phyloP scores from a whole-genome alignment of 2,797 vertebrate species.

The Phylloscopus collybita region DNA sequence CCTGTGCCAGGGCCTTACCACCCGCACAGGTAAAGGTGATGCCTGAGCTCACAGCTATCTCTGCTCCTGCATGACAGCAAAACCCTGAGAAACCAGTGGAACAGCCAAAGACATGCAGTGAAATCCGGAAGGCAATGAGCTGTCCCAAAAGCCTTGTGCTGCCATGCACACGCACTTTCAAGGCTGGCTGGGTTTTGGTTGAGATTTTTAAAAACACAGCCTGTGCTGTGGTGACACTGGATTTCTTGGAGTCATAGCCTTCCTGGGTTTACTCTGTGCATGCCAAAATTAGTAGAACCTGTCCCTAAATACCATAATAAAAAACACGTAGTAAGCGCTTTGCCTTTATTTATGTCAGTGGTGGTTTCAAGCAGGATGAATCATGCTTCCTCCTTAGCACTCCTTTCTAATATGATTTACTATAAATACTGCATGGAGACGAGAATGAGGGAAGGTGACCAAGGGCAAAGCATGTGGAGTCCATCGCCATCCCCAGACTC shows the following conservation, averaged over 20 bases:
- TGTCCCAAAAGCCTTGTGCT: background rate
- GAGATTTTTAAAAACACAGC: background rate
- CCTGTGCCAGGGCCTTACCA: background rate
- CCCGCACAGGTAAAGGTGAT: background rate
- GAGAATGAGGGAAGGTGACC: constrained; percentile 13
- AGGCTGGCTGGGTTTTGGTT: background rate
- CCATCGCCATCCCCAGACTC: background rate
- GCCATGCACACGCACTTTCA: background rate
- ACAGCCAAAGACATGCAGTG: rapidly evolving
- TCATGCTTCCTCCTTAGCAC: constrained; percentile 75
- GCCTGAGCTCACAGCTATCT: too few species aligned
- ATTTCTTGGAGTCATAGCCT: background rate
- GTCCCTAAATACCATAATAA: constrained; percentile 57
- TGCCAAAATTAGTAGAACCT: constrained; percentile 69
- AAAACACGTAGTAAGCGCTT: constrained; percentile 69
- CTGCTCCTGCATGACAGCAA: rapidly evolving
- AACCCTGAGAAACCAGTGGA: background rate
- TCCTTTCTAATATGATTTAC: constrained; percentile 77
- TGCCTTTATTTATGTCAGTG: constrained; percentile 72
- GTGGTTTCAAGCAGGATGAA: constrained; percentile 76
- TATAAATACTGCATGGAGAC: constrained; percentile 73
- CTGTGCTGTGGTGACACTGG: background rate
- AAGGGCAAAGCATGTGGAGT: background rate
- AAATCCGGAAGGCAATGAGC: background rate
- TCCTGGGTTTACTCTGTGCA: constrained; percentile 19